phyloP scores from a whole-genome alignment of 92 coral and sea anemone species.

The Anthopleura xanthogrammica region DNA sequence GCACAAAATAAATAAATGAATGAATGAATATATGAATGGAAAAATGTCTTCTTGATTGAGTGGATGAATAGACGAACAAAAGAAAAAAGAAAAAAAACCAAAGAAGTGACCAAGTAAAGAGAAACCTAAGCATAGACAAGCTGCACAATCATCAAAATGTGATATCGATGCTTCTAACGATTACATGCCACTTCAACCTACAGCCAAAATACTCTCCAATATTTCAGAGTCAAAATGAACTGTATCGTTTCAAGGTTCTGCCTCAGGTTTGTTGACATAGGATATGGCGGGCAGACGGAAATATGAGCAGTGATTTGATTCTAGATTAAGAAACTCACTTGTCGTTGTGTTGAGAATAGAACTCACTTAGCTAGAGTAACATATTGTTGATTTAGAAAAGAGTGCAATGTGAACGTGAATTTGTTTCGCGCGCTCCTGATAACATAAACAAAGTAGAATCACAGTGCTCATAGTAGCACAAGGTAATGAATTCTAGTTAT shows the following conservation, averaged over 20 bases:
- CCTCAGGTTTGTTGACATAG: constrained; percentile 8
- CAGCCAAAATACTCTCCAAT: constrained; percentile 7
- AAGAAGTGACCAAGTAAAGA: neutral
- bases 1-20: neutral
- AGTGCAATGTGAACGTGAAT: neutral
- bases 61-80: neutral
- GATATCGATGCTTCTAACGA: neutral
- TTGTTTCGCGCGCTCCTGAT: neutral
- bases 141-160: neutral
- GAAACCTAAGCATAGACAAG: neutral
- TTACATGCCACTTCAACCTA: neutral
- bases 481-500: neutral
- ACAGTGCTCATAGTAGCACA: neutral
- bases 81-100: neutral
- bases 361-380: neutral
- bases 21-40: neutral
- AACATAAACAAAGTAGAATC: neutral
- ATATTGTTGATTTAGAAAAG: neutral
- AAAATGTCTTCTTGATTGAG: neutral
- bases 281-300: constrained; percentile 6
- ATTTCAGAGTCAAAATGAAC: neutral
- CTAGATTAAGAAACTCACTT: constrained; percentile 1
- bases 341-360: neutral
- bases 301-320: neutral
- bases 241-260: neutral